Base-by-base conservation (phyloP, 1,140 invertebrate species). In the Dinoponera quadriceps region DNA sequence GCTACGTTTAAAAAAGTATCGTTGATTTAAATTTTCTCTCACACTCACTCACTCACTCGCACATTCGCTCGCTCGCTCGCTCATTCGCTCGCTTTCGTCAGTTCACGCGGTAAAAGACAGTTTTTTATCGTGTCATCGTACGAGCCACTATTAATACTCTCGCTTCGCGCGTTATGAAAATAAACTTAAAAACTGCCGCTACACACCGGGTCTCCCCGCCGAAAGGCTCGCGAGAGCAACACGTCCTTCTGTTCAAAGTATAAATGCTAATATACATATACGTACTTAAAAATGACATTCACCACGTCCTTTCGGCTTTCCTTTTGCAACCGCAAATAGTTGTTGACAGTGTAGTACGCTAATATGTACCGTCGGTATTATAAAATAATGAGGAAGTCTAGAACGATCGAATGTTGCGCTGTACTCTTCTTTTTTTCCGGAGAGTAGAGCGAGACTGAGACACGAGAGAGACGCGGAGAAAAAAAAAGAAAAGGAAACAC, bases 371-470 rank as follows among this genome's bases (percentile, higher is more conserved):
- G n/a, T 55, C 54, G 0, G n/a, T 20, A 71, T 69, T 60, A 69
- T 81, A 87, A 81, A 88, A 71, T 85, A 89, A 83, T 62, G 55
- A 33, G 83, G 77, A 44, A 77, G 51, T 60, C 29, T 86, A 89
- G n/a, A n/a, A 89, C 77, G 82, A 78, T 87, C 77, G 51, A 66
- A 29, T 73, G 82, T 49, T 84, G 18, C 44, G 38, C 87, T 89
- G 85, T 89, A 89, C 73, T 87, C 49, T 86, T 73, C 68, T 29
- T 57, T 14, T 82, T 48, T 49, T 66, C 27, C n/a, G n/a, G 63
- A 18, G 20, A 77, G 55, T 63, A 38, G 44, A 44, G 54, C n/a
- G 20, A 74, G 38, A 82, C 48, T 44, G 38, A 44, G 38, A 33
- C 29, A n/a, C n/a, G n/a, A n/a, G n/a, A n/a, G n/a, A n/a, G n/a